Evolutionary conservation across 2,797 vertebrate genomes (phyloP), one percentile per base, ranked within the genome.

Genomic region (Bradypus variegatus): DNA sequence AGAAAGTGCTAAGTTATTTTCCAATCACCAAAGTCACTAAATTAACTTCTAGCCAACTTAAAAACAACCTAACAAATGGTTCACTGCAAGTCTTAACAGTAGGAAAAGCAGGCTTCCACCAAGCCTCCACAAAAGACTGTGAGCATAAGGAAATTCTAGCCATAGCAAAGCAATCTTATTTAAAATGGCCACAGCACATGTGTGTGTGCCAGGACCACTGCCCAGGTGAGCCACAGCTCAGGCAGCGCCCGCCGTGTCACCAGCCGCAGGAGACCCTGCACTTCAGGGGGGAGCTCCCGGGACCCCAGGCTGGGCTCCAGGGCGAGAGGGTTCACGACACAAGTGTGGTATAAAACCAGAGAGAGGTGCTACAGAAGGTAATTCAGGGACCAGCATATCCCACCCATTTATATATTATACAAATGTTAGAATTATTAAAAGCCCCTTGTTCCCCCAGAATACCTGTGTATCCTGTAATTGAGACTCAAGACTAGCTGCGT

Each of bases 391-490:
- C 1, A 7, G 50, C 6, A 0, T 45, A 76, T 67, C 31, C 65
- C 15, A 70, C 19, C 25, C n/a, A 8, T 29, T 53, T 23, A 12
- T 1, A 5, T 18, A 25, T 27, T 3, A 50, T 0, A 33, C 76
- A 80, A 67, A 64, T 1, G 5, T 23, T 2, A 29, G 62, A 14
- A 27, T 36, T 21, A 73, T 11, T 8, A 50, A 76, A 70, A 15
- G 38, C 8, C 36, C 36, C 38, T 38, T 2, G 6, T 10, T 3
- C 48, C 45, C 76, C 23, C 18, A 25, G 93, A 91, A 88, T 94
- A 99, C 99, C 98, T 99, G 99, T 2, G 98, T 98, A 77, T 99
- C 99, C 96, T 99, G 99, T 45, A 99, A 97, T 94, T 99, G 98
- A n/a, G 99, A 98, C 96, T 99, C 99, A 86, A 99, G 96, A 80